Evolutionary conservation across 2,113 vertebrate genomes (phyloP).

Genomic region (Numida meleagris): DNA sequence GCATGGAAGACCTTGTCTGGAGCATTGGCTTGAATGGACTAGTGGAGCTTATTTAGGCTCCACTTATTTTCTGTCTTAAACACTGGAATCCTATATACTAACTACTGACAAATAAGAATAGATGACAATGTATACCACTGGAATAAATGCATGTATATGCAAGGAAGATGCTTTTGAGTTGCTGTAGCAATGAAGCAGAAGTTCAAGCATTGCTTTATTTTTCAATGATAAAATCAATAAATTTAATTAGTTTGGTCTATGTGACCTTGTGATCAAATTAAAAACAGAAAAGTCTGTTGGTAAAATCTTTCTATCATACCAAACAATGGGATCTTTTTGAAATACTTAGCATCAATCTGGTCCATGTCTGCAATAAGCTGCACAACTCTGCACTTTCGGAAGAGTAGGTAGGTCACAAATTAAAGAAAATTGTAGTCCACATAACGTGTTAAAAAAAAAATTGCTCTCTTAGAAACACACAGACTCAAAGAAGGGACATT

Average conservation of each 20-base stretch:
- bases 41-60: not conserved
- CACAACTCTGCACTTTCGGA: not conserved
- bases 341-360: not conserved
- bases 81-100: not conserved
- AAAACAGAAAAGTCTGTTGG: not conserved
- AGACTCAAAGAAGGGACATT: not conserved
- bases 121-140: not conserved
- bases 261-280: not conserved
- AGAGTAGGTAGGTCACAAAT: not conserved
- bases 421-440: not conserved
- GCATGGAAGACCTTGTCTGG: not conserved
- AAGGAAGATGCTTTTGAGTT: not conserved
- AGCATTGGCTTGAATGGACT: not conserved
- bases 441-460: not conserved
- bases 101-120: not conserved
- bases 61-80: not conserved
- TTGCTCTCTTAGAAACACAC: not conserved
- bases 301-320: not conserved
- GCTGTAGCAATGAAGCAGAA: not conserved
- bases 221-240: not conserved
- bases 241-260: conserved; percentile 9
- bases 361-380: not conserved
- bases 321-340: not conserved
- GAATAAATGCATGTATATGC: not conserved
- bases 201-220: not conserved